These are phyloP conservation scores for Boulengeromyrus knoepffleri DNA, from an alignment of 2,113 vertebrate genomes.

Conservation along the genomic window DNA sequence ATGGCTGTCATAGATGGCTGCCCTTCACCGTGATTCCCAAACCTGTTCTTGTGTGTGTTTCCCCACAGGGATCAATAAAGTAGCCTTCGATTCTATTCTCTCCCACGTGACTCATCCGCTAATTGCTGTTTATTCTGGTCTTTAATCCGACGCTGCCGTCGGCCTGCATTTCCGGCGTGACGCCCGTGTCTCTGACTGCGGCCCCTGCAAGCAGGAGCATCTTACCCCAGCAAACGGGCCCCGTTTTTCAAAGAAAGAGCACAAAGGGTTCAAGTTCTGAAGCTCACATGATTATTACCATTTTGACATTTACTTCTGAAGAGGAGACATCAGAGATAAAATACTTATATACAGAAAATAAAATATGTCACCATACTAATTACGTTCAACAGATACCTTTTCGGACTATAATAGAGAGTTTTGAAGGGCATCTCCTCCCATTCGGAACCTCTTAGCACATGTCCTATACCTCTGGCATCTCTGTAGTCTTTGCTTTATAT, in stretches of 20 bases:
- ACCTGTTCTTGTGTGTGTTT: neutral
- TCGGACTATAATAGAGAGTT: neutral
- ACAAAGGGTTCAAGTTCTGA: neutral
- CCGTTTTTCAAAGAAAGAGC: neutral
- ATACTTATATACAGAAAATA: neutral
- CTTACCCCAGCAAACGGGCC: neutral
- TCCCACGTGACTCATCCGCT: neutral
- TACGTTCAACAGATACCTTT: neutral
- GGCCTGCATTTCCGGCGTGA: neutral
- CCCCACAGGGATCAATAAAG: neutral
- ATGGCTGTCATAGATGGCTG: neutral
- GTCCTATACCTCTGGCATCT: constrained; percentile 34
- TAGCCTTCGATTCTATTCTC: neutral
- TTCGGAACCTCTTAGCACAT: constrained; percentile 7
- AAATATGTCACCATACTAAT: neutral
- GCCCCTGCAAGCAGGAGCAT: neutral
- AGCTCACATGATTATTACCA: neutral
- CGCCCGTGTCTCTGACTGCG: neutral
- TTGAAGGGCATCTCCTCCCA: neutral
- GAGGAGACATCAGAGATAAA: neutral
- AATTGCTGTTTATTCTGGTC: neutral
- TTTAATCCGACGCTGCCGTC: neutral
- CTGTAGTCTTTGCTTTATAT: constrained; percentile 54
- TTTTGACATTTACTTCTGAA: neutral
- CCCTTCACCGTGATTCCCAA: neutral